Evolutionary conservation across 2,113 vertebrate species (phyloP), one percentile per base, ranked within the genome.

Genomic region (Ageneiosus marmoratus): DNA sequence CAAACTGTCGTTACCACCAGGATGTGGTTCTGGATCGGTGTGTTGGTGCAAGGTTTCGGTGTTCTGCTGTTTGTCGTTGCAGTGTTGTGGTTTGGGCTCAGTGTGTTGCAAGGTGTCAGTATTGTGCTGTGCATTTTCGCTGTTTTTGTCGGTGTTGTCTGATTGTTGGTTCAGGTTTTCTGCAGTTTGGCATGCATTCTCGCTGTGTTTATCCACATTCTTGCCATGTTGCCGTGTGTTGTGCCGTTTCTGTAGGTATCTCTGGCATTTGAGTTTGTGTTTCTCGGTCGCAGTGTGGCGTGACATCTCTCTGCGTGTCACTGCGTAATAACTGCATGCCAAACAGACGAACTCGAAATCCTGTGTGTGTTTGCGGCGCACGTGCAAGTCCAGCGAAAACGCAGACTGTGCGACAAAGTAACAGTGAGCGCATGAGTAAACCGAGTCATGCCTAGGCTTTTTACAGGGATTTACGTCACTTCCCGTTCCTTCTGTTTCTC

Each of bases 301-400:
- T 48, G 93, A 94, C 96, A 99, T 99, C 90, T 99, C 97, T 65
- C 95, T 93, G 53, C 91, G 94, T 24, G 97, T 99, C 84, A 98
- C 95, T 0, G 98, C 96, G 20, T 97, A 98, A 90, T 99, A 98
- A 86, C 95, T 95, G 82, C 98, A 99, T 0, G 97, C 98, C 91
- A 97, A 94, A 87, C 98, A 99, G 51, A 96, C 96, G 77, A 95
- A 99, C 84, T 98, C 96, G 89, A 97, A 99, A 77, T 97, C 95
- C 88, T 93, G 96, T 7, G 95, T 96, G 87, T 99, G 98, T n/a
- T 95, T 97, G 85, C 96, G 93, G 86, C 97, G 98, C 76, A 98
- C 83, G 0, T 99, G 98, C 51, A 97, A 91, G 55, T 96, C 96
- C 24, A 99, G 93, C 0, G 98, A 96, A 50, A 96, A 89, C 13